phyloP scores from a whole-genome alignment of 2,113 vertebrate species.

The Lepidothrix coronata region DNA sequence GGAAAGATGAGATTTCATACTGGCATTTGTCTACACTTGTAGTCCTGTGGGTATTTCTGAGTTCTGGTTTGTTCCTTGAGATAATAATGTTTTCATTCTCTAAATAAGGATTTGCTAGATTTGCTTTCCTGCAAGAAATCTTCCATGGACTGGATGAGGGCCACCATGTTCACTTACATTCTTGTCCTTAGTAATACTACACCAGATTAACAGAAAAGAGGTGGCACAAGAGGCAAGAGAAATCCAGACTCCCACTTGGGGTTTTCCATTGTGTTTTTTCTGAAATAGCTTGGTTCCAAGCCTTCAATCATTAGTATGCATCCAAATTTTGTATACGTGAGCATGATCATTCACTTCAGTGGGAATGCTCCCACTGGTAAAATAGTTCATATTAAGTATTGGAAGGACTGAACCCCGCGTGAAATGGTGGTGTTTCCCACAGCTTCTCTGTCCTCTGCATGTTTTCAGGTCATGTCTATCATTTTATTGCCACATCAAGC shows the following conservation, averaged over 20 bases:
- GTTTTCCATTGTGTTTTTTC: background rate
- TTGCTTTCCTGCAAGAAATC: background rate
- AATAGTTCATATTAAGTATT: background rate
- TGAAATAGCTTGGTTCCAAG: background rate
- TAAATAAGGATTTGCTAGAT: background rate
- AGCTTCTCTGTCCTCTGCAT: background rate
- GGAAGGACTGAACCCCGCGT: background rate
- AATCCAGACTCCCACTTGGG: background rate
- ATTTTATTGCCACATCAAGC: background rate
- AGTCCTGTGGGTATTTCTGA: background rate
- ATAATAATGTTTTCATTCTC: background rate
- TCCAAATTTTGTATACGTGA: background rate
- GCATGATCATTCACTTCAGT: background rate
- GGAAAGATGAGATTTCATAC: constrained; percentile 38
- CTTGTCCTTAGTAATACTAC: background rate
- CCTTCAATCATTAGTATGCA: background rate
- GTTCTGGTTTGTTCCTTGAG: background rate
- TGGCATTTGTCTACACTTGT: background rate
- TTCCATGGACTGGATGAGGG: background rate
- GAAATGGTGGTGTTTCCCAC: background rate
- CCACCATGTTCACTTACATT: background rate
- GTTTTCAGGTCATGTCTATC: background rate
- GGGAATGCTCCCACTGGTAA: background rate
- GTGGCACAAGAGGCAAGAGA: background rate
- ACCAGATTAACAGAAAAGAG: background rate